Percentiles rank a stretch among this genome's conserved stretches.
Evolutionary conservation across 2,888 invertebrate genomes (phyloP).

Genomic region (Philereme vetulata): DNA sequence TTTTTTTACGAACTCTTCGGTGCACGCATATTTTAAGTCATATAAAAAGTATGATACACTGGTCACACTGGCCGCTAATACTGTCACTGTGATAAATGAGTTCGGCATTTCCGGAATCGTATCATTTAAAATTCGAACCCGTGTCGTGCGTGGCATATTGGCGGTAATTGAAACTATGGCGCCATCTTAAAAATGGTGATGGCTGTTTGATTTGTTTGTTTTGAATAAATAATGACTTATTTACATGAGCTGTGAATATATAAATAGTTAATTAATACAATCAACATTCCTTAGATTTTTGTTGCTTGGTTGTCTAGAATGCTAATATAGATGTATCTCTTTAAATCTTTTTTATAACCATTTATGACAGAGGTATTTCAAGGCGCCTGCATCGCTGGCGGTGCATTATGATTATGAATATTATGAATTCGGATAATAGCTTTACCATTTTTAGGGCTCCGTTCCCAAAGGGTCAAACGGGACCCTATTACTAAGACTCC

Average conservation of each 20-base stretch:
- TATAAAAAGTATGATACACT: too few relatives aligned
- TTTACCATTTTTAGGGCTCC: too few relatives aligned
- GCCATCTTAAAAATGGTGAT: conserved; percentile 7
- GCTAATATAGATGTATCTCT: neutral
- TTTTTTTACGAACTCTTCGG: too few relatives aligned
- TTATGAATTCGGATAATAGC: too few relatives aligned
- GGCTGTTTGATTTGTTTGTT: conserved; percentile 3
- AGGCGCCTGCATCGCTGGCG: too few relatives aligned
- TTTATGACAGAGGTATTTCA: too few relatives aligned
- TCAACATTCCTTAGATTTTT: conserved; percentile 13
- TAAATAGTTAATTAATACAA: conserved; percentile 2
- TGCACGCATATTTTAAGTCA: too few relatives aligned
- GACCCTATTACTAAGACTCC: too few relatives aligned
- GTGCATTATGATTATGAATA: too few relatives aligned
- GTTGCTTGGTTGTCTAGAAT: neutral
- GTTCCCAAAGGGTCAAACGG: too few relatives aligned
- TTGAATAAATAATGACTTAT: conserved; percentile 14
- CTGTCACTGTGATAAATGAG: neutral
- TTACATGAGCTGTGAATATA: conserved; percentile 17
- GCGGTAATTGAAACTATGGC: conserved; percentile 25
- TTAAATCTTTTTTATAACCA: too few relatives aligned
- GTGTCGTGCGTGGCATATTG: conserved; percentile 43
- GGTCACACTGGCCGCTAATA: too few relatives aligned
- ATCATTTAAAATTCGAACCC: conserved; percentile 44
- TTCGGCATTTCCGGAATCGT: conserved; percentile 49